Base-by-base conservation (phyloP, 2,113 vertebrate species). In the Burhinus bistriatus region DNA sequence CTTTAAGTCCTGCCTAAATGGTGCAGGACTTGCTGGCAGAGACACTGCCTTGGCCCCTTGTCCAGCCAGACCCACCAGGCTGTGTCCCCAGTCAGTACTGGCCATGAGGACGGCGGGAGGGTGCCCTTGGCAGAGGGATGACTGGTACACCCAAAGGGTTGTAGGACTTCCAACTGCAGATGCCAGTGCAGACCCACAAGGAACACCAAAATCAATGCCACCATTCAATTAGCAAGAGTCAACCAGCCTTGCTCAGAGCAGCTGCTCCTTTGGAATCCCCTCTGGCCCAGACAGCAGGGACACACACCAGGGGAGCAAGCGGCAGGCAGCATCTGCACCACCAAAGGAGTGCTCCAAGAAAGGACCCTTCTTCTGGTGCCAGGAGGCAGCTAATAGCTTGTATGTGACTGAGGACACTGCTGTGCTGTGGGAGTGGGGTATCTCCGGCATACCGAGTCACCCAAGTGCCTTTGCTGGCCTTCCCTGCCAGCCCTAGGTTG, bases 1-100 rank as follows among this genome's bases (percentile, higher is more conserved):
- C 91, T 96, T 95, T 93, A 95, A 96, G 57, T 82, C 44, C 36
- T 96, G 87, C 65, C 78, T 85, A 79, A 96, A 76, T 30, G 38
- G 21, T 89, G 57, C 81, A 82, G 77, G 34, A 59, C 70, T 82
- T 91, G 61, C 78, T 95, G 78, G 84, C 87, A 68, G 57, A 89
- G 26, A 61, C 38, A 6, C 59, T 38, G 72, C 57, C 61, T 93
- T 51, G 55, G 51, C 64, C 55, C 3, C 0, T 55, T 87, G 51
- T 90, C 84, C 61, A 75, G 55, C 25, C 73, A 90, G 91, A 76
- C 27, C 55, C 1, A 14, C 27, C 38, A 42, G 52, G n/a, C 52
- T 55, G 42, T 11, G 45, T 68, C 42, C 32, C 29, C 2, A 2
- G 17, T 13, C 92, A 71, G 65, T n/a, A 3, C 12, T 36, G 82